Conservation (phyloP, 2,113 vertebrate species). For the Diadophis punctatus region DNA sequence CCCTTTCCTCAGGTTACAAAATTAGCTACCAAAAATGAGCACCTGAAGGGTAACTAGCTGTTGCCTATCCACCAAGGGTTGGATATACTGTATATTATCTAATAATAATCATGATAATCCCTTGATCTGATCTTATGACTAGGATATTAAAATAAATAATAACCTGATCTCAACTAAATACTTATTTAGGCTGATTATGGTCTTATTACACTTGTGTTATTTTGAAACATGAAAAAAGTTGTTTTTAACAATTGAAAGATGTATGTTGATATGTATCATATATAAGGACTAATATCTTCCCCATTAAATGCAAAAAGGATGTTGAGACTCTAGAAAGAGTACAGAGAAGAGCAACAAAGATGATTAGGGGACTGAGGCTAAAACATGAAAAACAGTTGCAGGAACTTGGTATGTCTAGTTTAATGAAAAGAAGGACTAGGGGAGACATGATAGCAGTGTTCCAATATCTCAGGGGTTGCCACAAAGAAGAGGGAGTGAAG, state of each 20-base stretch:
- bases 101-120: not conserved
- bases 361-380: too few relatives aligned
- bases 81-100: too few relatives aligned
- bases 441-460: too few relatives aligned
- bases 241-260: not conserved
- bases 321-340: too few relatives aligned
- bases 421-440: too few relatives aligned
- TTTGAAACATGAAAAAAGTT: not conserved
- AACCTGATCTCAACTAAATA: not conserved
- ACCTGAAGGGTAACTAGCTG: not conserved
- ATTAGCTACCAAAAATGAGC: not conserved
- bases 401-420: too few relatives aligned
- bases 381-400: too few relatives aligned
- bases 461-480: too few relatives aligned
- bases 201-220: not conserved
- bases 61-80: not conserved
- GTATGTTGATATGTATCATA: not conserved
- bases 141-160: not conserved
- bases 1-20: not conserved
- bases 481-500: too few relatives aligned
- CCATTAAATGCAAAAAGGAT: too few relatives aligned
- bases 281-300: not conserved
- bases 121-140: not conserved
- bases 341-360: too few relatives aligned
- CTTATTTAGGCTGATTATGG: not conserved